Base-by-base conservation (phyloP, 2,797 vertebrate genomes). In the Meda fulgida region DNA sequence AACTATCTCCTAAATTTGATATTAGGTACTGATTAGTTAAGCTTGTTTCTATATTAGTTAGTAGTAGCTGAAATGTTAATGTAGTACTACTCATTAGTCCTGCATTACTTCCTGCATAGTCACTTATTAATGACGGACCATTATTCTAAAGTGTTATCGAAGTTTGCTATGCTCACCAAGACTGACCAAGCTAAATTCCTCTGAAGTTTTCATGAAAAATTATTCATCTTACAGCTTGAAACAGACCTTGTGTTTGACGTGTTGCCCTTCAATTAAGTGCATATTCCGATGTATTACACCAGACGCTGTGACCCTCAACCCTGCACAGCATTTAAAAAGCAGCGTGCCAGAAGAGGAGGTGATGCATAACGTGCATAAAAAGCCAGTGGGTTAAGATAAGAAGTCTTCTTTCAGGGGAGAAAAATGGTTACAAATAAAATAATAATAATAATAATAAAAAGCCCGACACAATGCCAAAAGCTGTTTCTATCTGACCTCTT, bases 401-500 rank as follows among this genome's bases (percentile, higher is more conserved):
- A 71, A 86, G 85, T 88, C 60, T 70, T 88, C 85, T 89, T 89
- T 43, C 46, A 78, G 78, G n/a, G 79, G 73, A 89, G 77, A 63
- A 85, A 58, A 84, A 87, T 7, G 46, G 48, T 38, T 81, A 26
- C 43, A 85, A 63, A 51, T 34, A 86, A 51, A 79, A 85, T n/a
- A n/a, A 21, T 53, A 77, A 84, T 63, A 67, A 16, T 46, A 65
- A 73, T 60, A 43, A 80, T 53, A 87, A 83, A 89, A 84, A 85
- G 75, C 66, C 71, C 31, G 38, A 80, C 86, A 87, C 84, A 87
- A 83, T 85, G 85, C 73, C 80, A 88, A 85, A 78, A 77, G 79
- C 55, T 46, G 83, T 90, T 87, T 78, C 63, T 87, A 91, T 92
- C 88, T 89, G 70, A 90, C 89, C 86, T 88, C 90, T 80, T 85